Evolutionary conservation across 64 coral and sea anemone genomes (phyloP), one percentile per base, ranked within the genome.

Genomic region (Montipora cactus): DNA sequence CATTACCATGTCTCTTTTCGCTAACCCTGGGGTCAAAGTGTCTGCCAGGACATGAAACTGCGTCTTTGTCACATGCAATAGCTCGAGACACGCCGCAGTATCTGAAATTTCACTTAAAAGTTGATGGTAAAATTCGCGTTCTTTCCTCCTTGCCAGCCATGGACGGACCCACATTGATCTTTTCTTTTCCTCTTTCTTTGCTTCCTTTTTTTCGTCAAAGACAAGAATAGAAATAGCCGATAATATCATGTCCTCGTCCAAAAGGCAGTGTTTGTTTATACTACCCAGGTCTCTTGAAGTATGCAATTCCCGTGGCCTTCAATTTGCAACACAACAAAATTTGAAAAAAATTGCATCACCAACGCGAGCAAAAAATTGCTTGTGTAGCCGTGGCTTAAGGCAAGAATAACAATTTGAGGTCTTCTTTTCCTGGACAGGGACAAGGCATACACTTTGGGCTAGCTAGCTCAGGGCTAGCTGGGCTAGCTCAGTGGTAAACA

Each of bases 21-120:
- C 3, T 2, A 88, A 59, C 10, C 51, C 6, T 78, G 80, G 50
- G 23, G 18, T 8, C 5, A 93, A 61, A 59, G 59, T 7, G 28
- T 77, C 74, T 22, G 62, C 51, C 18, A 93, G 44, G 20, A 67
- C 64, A 44, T 67, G 15, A 74, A 93, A 93, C 15, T 78, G 53
- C 44, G 22, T 50, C 46, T 55, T 67, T 21, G 79, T 80, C 64
- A 91, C 81, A 52, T 64, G n/a, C 89, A 91, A 37, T 23, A 82
- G 79, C 66, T 83, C 67, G 16, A 11, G 53, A 68, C 81, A 91
- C 51, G 59, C 69, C 21, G 62, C 19, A 4, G 89, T 52, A 44
- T 92, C 90, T 21, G 25, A 58, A 52, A 92, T 67, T 75, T 92
- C 90, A 20, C 53, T 3, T 11, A 87, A 49, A 66, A 93, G 20